Conservation (phyloP, 2,113 vertebrate species). For the Eonycteris spelaea region DNA sequence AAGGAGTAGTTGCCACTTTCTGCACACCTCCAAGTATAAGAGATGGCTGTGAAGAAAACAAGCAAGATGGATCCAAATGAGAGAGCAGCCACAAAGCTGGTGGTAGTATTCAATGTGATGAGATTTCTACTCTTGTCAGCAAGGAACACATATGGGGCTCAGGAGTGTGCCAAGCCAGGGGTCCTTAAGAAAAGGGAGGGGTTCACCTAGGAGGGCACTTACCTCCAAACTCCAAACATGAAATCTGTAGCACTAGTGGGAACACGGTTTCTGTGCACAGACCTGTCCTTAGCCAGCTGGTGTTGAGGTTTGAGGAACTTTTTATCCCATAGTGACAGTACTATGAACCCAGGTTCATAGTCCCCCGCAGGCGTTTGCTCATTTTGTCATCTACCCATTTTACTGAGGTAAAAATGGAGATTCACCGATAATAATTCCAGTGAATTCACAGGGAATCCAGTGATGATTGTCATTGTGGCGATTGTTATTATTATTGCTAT, state of each 20-base stretch:
- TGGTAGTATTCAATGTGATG: not conserved
- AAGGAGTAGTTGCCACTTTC: not conserved
- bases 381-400: not conserved
- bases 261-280: not conserved
- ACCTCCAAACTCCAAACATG: not conserved
- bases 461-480: not conserved
- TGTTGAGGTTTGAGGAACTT: not conserved
- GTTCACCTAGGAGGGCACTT: not conserved
- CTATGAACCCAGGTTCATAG: not conserved
- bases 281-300: not conserved
- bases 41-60: not conserved
- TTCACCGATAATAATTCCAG: not conserved
- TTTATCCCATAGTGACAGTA: not conserved
- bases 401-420: not conserved
- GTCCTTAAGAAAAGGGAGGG: not conserved
- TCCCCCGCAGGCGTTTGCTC: rapidly evolving
- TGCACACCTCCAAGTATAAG: not conserved
- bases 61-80: not conserved
- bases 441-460: not conserved
- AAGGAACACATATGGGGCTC: not conserved
- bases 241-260: rapidly evolving
- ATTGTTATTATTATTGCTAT: not conserved
- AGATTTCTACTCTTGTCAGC: not conserved
- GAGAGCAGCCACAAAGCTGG: not conserved
- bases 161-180: not conserved